These are phyloP conservation scores for Mythimna vitellina DNA, from an alignment of 2,888 invertebrate species.

Conservation along the genomic window DNA sequence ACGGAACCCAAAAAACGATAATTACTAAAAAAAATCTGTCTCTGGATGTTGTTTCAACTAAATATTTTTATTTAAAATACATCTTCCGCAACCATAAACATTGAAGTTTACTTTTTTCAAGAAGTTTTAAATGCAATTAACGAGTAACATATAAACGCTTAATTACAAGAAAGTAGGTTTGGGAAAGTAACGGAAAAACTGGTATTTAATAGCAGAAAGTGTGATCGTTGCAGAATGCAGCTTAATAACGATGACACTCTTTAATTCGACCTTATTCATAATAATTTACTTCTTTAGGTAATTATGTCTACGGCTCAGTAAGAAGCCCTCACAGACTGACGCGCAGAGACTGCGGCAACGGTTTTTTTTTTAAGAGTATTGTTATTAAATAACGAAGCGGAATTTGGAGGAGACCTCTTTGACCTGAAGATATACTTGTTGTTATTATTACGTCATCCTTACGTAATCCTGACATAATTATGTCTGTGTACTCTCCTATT, in stretches of 20 bases:
- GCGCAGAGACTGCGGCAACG: not conserved
- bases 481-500: no score
- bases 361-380: no score
- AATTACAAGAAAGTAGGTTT: constrained; percentile 64
- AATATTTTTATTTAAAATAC: not conserved
- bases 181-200: constrained; percentile 61
- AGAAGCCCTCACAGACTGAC: not conserved
- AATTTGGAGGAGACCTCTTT: no score
- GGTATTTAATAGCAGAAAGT: constrained; percentile 57
- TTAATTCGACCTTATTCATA: constrained; percentile 16
- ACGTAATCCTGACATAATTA: no score
- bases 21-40: not conserved
- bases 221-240: constrained; percentile 42
- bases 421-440: no score
- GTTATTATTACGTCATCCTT: no score
- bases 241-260: constrained; percentile 36
- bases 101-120: constrained; percentile 19
- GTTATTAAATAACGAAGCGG: no score
- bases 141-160: constrained; percentile 44
- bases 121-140: constrained; percentile 42
- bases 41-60: not conserved
- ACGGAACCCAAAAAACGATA: no score
- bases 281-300: constrained; percentile 1
- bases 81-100: not conserved
- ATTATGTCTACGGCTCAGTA: no score